Evolutionary conservation across 2,113 vertebrate species (phyloP).

Genomic region (Micromys minutus): DNA sequence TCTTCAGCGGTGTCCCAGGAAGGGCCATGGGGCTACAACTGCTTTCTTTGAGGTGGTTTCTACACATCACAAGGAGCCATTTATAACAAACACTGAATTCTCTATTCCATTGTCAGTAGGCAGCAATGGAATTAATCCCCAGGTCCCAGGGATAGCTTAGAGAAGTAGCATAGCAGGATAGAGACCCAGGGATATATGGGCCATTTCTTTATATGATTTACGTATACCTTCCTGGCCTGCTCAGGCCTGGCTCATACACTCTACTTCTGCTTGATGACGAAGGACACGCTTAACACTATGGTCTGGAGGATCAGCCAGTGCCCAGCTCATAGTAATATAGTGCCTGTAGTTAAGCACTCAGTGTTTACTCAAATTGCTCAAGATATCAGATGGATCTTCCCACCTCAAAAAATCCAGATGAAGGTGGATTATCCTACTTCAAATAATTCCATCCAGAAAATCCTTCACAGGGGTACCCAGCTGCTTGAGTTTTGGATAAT

Average conservation of each 20-base stretch:
- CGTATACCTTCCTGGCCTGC: background rate
- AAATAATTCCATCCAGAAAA: background rate
- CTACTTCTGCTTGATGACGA: background rate
- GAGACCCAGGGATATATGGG: no score
- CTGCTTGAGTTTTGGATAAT: background rate
- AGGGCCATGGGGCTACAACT: background rate
- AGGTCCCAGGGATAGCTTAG: no score
- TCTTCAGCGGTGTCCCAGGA: background rate
- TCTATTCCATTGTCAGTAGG: background rate
- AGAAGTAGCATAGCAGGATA: background rate
- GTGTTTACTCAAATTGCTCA: background rate
- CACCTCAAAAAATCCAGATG: background rate
- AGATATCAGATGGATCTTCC: background rate
- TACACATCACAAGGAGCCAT: background rate
- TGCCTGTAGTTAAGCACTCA: background rate
- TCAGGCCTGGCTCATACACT: no score
- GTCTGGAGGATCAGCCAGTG: background rate
- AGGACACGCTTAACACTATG: background rate
- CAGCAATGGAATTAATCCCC: background rate
- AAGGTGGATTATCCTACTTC: background rate
- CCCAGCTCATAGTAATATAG: background rate
- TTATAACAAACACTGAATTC: background rate
- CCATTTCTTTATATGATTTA: background rate
- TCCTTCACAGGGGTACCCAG: background rate
- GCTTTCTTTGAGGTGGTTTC: background rate